These are phyloP conservation scores for Tachina lurida DNA, from an alignment of 2,888 invertebrate genomes.

Conservation along the genomic window DNA sequence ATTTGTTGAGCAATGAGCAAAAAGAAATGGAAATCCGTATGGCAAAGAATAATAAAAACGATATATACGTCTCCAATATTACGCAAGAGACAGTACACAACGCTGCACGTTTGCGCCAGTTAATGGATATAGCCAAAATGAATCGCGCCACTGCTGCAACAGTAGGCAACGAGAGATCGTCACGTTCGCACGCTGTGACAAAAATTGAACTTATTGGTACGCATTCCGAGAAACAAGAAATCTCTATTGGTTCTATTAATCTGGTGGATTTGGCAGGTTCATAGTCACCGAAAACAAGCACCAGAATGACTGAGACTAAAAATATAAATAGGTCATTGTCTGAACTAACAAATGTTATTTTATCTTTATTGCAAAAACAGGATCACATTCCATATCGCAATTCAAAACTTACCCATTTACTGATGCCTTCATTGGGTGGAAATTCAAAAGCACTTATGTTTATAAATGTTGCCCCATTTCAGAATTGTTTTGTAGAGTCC, in stretches of 20 bases:
- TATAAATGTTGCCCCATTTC: conserved; percentile 93
- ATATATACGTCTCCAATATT: conserved; percentile 90
- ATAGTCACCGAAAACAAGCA: conserved; percentile 89
- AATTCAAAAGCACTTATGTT: conserved; percentile 97
- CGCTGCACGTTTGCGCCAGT: conserved; percentile 87
- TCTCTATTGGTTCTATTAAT: conserved; percentile 88
- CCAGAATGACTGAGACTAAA: conserved; percentile 91
- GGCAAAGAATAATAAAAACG: conserved; percentile 85
- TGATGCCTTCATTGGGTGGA: conserved; percentile 94
- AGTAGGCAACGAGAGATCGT: conserved; percentile 88
- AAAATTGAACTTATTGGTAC: conserved; percentile 88
- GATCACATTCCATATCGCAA: conserved; percentile 94
- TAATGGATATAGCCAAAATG: conserved; percentile 89
- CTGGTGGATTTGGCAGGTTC: conserved; percentile 95
- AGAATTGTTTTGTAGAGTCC: conserved; percentile 93
- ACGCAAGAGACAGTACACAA: conserved; percentile 86
- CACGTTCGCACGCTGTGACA: conserved; percentile 88
- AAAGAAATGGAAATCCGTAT: conserved; percentile 90
- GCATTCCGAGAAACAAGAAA: conserved; percentile 86
- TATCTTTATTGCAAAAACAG: conserved; percentile 92
- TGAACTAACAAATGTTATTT: conserved; percentile 91
- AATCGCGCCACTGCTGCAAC: conserved; percentile 92
- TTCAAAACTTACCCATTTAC: conserved; percentile 93
- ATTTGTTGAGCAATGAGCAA: conserved; percentile 88
- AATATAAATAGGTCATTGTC: conserved; percentile 93